A percentile compares a stretch with the other conserved stretches of the same genome.
phyloP scores from a whole-genome alignment of 2,113 vertebrate species.

The Setophaga kirtlandii region DNA sequence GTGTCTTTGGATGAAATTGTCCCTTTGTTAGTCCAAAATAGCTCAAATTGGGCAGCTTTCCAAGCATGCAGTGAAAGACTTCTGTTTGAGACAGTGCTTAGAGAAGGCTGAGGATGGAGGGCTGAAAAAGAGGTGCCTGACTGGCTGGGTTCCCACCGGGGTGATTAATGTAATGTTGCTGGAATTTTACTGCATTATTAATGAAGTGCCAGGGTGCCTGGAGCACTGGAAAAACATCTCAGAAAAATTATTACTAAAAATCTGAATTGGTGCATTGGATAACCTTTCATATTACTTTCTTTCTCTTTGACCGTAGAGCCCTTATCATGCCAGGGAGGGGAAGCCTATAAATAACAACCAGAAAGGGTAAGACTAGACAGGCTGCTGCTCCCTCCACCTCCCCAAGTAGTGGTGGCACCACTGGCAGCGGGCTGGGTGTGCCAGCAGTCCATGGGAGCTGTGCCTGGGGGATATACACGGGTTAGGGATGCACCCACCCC shows the following conservation, averaged over 20 bases:
- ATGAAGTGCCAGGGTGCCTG: conserved; percentile 54
- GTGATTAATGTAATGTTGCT: conserved; percentile 61
- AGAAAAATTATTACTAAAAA: conserved; percentile 49
- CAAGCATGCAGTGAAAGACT: conserved; percentile 64
- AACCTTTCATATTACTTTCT: not conserved
- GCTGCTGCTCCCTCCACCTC: not conserved
- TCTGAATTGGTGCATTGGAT: conserved; percentile 22
- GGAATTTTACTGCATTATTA: conserved; percentile 66
- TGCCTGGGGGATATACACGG: fast-evolving
- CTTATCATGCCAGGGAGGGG: not conserved
- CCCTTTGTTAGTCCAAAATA: conserved; percentile 65
- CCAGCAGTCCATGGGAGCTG: not conserved
- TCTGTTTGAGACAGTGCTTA: conserved; percentile 54
- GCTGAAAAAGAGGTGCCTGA: conserved; percentile 62
- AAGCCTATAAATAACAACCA: not conserved
- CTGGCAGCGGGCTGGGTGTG: not conserved
- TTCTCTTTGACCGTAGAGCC: not conserved
- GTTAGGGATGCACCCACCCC: fast-evolving
- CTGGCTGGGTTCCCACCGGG: conserved; percentile 44
- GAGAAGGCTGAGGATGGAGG: conserved; percentile 39
- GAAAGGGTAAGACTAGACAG: not conserved
- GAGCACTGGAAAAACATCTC: conserved; percentile 55
- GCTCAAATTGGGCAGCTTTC: conserved; percentile 52
- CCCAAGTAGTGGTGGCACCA: fast-evolving
- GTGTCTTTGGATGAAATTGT: conserved; percentile 63